A percentile compares a stretch with the other conserved stretches of the same genome.
These are phyloP conservation scores for Elachura formosa DNA, from an alignment of 2,113 vertebrate genomes.

Conservation along the genomic window DNA sequence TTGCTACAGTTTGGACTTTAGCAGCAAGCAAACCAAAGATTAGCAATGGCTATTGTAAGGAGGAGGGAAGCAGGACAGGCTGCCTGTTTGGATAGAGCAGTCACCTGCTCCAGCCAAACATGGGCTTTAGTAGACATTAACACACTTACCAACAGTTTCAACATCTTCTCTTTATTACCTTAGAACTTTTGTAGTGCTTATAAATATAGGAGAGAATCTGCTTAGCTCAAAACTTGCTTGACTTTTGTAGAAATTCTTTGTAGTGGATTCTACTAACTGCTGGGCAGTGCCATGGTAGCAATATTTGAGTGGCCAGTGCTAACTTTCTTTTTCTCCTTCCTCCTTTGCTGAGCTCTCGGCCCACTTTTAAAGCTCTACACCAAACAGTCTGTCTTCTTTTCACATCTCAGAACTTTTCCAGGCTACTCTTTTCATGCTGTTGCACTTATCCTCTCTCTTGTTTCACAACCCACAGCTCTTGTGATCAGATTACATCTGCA, in stretches of 20 bases:
- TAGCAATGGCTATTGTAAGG: neutral
- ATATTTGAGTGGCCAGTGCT: neutral
- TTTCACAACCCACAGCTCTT: neutral
- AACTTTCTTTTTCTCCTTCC: neutral
- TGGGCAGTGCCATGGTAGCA: neutral
- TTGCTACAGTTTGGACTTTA: neutral
- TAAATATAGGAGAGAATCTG: neutral
- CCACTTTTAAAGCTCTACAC: neutral
- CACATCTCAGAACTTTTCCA: neutral
- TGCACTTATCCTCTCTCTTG: neutral
- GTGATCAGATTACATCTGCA: neutral
- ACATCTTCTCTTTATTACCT: neutral
- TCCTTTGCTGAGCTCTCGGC: neutral
- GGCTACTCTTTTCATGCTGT: neutral
- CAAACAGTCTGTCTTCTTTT: neutral
- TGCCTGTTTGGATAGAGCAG: neutral
- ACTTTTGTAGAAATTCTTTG: neutral
- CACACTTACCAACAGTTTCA: neutral
- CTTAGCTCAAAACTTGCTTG: neutral
- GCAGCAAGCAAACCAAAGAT: neutral
- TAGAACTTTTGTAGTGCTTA: neutral
- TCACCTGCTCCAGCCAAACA: neutral
- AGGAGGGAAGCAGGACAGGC: neutral
- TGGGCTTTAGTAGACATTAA: neutral
- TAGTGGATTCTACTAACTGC: neutral